Conservation (phyloP, 2,113 vertebrate species). For the Hymenochirus boettgeri region DNA sequence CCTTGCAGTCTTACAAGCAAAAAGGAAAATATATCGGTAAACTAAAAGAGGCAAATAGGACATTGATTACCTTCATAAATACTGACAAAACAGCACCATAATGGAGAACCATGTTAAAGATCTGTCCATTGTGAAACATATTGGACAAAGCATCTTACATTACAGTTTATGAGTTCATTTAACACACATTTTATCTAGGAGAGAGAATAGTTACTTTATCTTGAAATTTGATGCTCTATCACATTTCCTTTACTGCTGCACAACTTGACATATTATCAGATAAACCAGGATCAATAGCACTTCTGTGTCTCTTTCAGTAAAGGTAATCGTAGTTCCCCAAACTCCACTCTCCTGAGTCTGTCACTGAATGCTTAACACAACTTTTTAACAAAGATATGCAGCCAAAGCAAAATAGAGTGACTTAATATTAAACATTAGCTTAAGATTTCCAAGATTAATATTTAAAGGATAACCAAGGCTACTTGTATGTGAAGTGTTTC, state of each 20-base stretch:
- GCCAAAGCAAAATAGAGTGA: no score
- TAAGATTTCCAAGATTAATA: no score
- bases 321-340: constrained; percentile 34
- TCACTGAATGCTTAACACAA: constrained; percentile 24
- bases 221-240: background rate
- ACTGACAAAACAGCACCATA: background rate
- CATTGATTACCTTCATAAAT: background rate
- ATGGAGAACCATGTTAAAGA: background rate
- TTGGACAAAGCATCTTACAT: background rate
- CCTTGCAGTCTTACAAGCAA: background rate
- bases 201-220: background rate
- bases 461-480: no score
- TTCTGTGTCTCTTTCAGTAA: constrained; percentile 29
- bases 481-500: no score
- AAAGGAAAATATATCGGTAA: background rate
- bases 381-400: constrained; percentile 37
- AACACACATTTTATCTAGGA: background rate
- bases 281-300: constrained; percentile 31
- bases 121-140: background rate
- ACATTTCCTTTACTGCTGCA: constrained; percentile 16
- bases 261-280: constrained; percentile 34
- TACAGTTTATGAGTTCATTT: constrained; percentile 3
- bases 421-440: no score
- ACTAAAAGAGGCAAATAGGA: background rate
- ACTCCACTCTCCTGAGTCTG: constrained; percentile 15